phyloP scores from a whole-genome alignment of 2,888 invertebrate genomes.

The Campoplex nolae region DNA sequence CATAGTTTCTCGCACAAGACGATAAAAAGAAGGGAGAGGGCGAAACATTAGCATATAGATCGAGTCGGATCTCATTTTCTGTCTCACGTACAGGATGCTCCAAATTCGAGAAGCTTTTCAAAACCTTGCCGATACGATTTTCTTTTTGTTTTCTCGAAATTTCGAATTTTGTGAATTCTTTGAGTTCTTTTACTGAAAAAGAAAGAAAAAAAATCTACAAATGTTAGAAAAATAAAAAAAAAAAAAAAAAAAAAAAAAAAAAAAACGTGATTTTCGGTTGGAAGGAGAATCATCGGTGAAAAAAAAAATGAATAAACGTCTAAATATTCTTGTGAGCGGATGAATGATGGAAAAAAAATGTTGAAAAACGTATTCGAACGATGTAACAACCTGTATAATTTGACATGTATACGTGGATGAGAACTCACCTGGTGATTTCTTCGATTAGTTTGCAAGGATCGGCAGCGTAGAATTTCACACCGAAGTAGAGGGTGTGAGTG shows the following conservation, averaged over 20 bases:
- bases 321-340: background rate
- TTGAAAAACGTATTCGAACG: background rate
- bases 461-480: conserved; percentile 98
- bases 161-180: background rate
- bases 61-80: conserved; percentile 67
- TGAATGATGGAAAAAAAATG: background rate
- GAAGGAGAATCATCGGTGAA: background rate
- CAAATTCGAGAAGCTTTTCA: background rate
- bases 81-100: background rate
- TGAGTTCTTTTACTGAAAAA: background rate
- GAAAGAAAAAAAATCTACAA: background rate
- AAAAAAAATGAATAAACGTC: background rate
- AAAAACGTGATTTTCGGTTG: background rate
- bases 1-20: conserved; percentile 2
- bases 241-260: background rate
- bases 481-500: conserved; percentile 96
- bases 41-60: conserved; percentile 78
- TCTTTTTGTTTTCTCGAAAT: background rate
- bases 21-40: conserved; percentile 25
- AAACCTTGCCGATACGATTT: background rate
- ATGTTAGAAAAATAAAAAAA: too few species aligned
- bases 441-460: conserved; percentile 98
- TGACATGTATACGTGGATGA: background rate
- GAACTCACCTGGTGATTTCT: conserved; percentile 95
- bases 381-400: background rate